These are phyloP conservation scores for Accipiter virgatus DNA, from an alignment of 2,113 vertebrate genomes.

Conservation along the genomic window DNA sequence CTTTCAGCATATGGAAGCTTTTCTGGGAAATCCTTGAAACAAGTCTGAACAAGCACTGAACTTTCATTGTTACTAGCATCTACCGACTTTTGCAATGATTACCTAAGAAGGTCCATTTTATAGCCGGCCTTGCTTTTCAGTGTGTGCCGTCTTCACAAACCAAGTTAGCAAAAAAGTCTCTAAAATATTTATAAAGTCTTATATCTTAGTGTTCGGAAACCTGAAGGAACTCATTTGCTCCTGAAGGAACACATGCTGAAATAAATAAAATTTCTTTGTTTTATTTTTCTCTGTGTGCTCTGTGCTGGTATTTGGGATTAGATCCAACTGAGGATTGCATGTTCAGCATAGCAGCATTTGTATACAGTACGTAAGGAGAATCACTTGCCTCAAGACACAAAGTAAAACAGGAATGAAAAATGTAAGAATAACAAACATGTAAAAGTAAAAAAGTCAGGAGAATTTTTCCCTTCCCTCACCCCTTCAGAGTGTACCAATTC, in stretches of 20 bases:
- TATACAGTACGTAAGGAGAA: not conserved
- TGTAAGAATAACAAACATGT: not conserved
- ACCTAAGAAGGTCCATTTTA: not conserved
- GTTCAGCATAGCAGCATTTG: not conserved
- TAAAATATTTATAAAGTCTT: not conserved
- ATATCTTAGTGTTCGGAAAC: not conserved
- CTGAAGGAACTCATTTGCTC: not conserved
- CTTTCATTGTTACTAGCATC: not conserved
- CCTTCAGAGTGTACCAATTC: not conserved
- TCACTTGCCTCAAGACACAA: not conserved
- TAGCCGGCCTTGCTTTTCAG: not conserved
- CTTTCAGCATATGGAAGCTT: not conserved
- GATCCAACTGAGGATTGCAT: not conserved
- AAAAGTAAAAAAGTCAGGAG: not conserved
- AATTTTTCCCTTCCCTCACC: not conserved
- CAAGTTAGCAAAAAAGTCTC: not conserved
- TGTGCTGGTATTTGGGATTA: not conserved
- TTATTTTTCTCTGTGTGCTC: not conserved
- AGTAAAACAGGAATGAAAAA: not conserved
- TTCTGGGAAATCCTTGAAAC: not conserved
- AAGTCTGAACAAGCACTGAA: not conserved
- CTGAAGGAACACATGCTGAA: not conserved
- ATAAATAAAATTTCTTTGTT: not conserved
- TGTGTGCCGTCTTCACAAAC: not conserved
- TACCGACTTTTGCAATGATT: not conserved